phyloP scores from a whole-genome alignment of 2,113 vertebrate species.

The Numenius arquata region DNA sequence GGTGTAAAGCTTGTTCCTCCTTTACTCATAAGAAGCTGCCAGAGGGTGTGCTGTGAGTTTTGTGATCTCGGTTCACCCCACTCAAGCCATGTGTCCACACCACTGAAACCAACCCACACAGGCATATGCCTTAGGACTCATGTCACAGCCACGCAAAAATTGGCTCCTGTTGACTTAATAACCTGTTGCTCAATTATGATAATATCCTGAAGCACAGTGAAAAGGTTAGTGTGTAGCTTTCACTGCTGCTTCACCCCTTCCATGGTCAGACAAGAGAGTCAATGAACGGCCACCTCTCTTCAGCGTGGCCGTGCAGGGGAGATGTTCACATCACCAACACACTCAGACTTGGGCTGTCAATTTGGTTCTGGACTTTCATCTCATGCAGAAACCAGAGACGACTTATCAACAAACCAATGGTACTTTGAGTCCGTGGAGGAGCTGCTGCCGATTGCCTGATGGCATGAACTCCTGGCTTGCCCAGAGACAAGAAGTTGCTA shows the following conservation, averaged over 20 bases:
- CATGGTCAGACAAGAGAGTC: not conserved
- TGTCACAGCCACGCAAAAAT: not conserved
- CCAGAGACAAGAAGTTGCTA: not conserved
- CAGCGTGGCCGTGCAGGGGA: rapidly evolving
- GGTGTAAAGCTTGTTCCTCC: not conserved
- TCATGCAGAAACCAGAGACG: not conserved
- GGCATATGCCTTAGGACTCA: not conserved
- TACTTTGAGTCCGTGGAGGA: not conserved
- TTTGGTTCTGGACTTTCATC: not conserved
- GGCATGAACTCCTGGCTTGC: not conserved
- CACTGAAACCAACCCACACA: not conserved
- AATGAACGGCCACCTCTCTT: not conserved
- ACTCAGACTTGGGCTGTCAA: not conserved
- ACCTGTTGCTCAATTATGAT: not conserved
- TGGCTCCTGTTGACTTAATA: not conserved
- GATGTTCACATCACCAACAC: no score
- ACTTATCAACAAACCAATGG: not conserved
- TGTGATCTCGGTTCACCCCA: not conserved
- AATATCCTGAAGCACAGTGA: not conserved
- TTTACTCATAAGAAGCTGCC: not conserved
- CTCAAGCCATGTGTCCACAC: not conserved
- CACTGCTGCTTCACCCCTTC: not conserved
- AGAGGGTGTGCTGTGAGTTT: not conserved
- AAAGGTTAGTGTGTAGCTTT: not conserved
- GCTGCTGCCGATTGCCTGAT: not conserved